Evolutionary conservation across 1,140 invertebrate species (phyloP), one percentile per base, ranked within the genome.

Genomic region (Drosophila hydei): DNA sequence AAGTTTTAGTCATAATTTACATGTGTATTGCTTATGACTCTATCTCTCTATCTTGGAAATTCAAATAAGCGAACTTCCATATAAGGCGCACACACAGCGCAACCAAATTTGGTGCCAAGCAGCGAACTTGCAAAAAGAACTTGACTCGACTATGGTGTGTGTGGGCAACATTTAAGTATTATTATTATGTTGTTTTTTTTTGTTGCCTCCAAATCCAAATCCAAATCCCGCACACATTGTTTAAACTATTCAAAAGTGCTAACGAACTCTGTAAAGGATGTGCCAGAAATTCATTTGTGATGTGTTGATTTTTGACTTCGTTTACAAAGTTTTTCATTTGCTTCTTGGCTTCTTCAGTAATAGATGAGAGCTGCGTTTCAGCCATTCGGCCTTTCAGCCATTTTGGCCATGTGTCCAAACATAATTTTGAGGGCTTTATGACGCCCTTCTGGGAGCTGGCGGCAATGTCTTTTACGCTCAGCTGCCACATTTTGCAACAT

Each of bases 1-100:
- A 72, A 72, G 72, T 78, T 76, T 76, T 56, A 78, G 63, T 83
- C 78, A 87, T 88, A 88, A 87, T 88, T 87, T 87, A 83, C 79
- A 87, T 87, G 69, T 58, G 45, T 62, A 36, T 70, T 6, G 56
- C 55, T 75, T 85, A 72, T 80, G 69, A 88, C 75, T 83, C 71
- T 70, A 77, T 69, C 62, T 80, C 75, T 33, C 30, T 69, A 75
- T 72, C 75, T 80, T 51, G 45, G 71, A 51, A 36, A 68, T 50
- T 68, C 51, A 68, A 69, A 69, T 68, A 56, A 51, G 43, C 65
- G 25, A 55, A 59, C 59, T 18, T 60, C 83, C 68, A 69, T 70
- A 87, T 78, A 88, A 51, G 81, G 81, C 51, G 23, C 61, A 60
- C n/a, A 55, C 43, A 68, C 75, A 78, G 71, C 47, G 43, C 55